These are phyloP conservation scores for Drosophila nasuta DNA, from an alignment of 1,140 invertebrate genomes.

Conservation along the genomic window DNA sequence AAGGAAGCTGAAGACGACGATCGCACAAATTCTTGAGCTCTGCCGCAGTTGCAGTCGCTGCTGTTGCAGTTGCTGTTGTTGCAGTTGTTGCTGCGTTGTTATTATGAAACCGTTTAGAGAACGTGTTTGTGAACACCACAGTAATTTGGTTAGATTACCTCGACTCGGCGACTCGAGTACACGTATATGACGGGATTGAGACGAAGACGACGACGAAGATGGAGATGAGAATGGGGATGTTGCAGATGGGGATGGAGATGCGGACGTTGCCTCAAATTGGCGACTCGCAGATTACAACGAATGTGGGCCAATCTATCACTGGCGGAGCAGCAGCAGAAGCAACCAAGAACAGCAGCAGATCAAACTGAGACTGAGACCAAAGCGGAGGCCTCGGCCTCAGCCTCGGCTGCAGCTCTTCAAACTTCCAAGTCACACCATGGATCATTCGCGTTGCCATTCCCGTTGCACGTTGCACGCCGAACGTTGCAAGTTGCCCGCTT, in stretches of 20 bases:
- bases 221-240: not conserved
- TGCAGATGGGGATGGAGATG: conserved; percentile 35
- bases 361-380: not conserved
- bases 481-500: not conserved
- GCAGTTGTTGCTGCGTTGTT: conserved; percentile 53
- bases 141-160: conserved; percentile 83
- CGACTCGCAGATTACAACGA: conserved; percentile 52
- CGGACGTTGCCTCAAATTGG: conserved; percentile 48
- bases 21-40: conserved; percentile 66
- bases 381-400: not conserved
- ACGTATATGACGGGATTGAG: conserved; percentile 27
- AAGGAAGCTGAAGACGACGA: conserved; percentile 62
- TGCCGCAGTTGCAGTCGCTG: conserved; percentile 47
- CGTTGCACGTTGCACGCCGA: conserved; percentile 20
- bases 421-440: conserved; percentile 27
- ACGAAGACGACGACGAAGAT: not conserved
- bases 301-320: conserved; percentile 82
- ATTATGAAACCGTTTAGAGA: conserved; percentile 84
- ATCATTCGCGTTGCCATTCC: conserved; percentile 41
- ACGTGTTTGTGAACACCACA: conserved; percentile 83
- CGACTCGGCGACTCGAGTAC: conserved; percentile 54
- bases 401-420: not conserved
- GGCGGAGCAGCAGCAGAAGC: conserved; percentile 27
- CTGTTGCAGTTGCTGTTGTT: not conserved
- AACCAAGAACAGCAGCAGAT: conserved; percentile 4